Conservation (phyloP, 1,140 invertebrate genomes). For the Drosophila tani region DNA sequence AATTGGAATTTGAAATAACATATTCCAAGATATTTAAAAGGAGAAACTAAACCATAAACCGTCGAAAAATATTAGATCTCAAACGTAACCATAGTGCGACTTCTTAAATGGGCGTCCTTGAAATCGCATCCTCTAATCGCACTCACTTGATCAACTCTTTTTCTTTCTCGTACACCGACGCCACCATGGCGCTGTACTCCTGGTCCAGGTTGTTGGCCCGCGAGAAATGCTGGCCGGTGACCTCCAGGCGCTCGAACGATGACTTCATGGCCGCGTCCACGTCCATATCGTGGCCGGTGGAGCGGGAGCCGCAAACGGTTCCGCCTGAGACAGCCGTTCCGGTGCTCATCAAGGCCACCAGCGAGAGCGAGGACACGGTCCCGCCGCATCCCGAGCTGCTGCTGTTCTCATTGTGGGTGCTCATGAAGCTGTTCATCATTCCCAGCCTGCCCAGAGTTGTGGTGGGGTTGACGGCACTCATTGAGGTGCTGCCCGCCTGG, state of each 20-base stretch:
- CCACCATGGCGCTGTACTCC: slow-evolving; percentile 81
- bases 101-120: slow-evolving; percentile 21
- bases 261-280: slow-evolving; percentile 69
- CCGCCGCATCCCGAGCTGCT: slow-evolving; percentile 71
- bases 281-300: slow-evolving; percentile 31
- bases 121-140: slow-evolving; percentile 4
- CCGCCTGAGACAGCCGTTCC: slow-evolving; percentile 3
- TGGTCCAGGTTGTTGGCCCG: slow-evolving; percentile 68
- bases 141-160: slow-evolving; percentile 74
- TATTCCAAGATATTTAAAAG: slow-evolving; percentile 4
- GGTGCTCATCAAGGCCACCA: slow-evolving; percentile 47
- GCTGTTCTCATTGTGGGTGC: slow-evolving; percentile 61
- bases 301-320: not conserved
- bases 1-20: slow-evolving; percentile 7
- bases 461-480: slow-evolving; percentile 16
- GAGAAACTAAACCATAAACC: not conserved
- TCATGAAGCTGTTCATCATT: slow-evolving; percentile 56
- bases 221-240: slow-evolving; percentile 44
- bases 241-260: slow-evolving; percentile 67
- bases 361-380: slow-evolving; percentile 59
- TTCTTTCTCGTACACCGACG: slow-evolving; percentile 73
- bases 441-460: slow-evolving; percentile 40
- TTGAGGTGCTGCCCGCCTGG: slow-evolving; percentile 33
- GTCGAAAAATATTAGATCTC: slow-evolving; percentile 3
- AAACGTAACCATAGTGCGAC: slow-evolving; percentile 10